Conservation (phyloP, 2,113 vertebrate genomes). For the Morphnarchus princeps region DNA sequence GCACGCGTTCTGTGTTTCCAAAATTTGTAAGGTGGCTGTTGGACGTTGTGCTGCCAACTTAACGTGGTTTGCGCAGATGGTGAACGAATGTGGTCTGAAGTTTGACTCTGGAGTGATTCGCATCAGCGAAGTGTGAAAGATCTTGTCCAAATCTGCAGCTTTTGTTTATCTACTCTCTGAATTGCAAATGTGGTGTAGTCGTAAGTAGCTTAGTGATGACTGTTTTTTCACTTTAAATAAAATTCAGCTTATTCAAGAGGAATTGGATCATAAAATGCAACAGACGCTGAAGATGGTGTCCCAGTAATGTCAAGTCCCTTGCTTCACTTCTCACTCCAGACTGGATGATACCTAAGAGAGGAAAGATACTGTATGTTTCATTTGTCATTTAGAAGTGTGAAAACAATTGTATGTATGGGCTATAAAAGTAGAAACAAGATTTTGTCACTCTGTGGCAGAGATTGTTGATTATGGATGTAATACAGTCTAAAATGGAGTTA, state of each 20-base stretch:
- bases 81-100: slow-evolving; percentile 6
- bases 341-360: background rate
- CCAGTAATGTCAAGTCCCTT: background rate
- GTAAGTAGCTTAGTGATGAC: background rate
- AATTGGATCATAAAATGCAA: background rate
- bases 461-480: background rate
- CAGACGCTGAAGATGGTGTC: background rate
- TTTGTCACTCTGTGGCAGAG: background rate
- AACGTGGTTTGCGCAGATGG: background rate
- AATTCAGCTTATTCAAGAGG: background rate
- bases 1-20: background rate
- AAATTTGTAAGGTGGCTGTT: background rate
- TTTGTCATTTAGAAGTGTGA: background rate
- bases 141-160: slow-evolving; percentile 19
- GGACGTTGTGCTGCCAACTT: background rate
- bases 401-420: background rate
- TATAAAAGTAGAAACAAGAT: background rate
- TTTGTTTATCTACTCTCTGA: background rate
- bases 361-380: background rate
- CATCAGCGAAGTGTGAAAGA: slow-evolving; percentile 7
- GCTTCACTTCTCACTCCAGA: background rate
- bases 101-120: slow-evolving; percentile 39
- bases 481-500: background rate
- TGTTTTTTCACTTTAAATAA: background rate
- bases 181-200: background rate